A percentile compares a stretch with the other conserved stretches of the same genome.
These are phyloP conservation scores for Bursaphelenchus mucronatus DNA, from an alignment of 1,140 invertebrate species.

Conservation along the genomic window DNA sequence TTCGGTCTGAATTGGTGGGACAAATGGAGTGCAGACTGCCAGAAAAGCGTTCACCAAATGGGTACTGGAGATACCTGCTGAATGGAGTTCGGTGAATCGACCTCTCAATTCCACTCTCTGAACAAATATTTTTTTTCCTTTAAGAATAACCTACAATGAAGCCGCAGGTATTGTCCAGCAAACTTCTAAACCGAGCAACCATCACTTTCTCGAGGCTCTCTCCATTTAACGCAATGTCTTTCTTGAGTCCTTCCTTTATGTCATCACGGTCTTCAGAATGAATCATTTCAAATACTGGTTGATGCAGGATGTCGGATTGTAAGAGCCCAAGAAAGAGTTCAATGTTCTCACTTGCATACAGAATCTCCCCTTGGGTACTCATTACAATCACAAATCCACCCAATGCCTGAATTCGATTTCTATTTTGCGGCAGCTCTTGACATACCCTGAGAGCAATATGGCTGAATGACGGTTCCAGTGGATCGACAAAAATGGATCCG, in stretches of 20 bases:
- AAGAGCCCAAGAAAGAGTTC: conserved; percentile 99
- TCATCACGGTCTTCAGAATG: conserved; percentile 98
- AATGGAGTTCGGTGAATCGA: conserved; percentile 33
- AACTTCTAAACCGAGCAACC: conserved; percentile 92
- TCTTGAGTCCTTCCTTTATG: conserved; percentile 63
- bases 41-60: conserved; percentile 12
- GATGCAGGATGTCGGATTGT: conserved; percentile 98
- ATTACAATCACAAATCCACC: conserved; percentile 98
- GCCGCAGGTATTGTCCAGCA: conserved; percentile 96
- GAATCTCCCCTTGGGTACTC: conserved; percentile 95
- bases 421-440: not conserved
- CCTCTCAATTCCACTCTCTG: conserved; percentile 41
- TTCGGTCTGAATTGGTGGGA: conserved; percentile 81
- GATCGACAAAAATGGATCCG: conserved; percentile 33
- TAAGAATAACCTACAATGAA: conserved; percentile 65
- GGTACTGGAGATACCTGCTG: conserved; percentile 15
- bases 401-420: conserved; percentile 72
- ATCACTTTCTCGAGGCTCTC: conserved; percentile 82
- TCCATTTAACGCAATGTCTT: conserved; percentile 68
- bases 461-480: conserved; percentile 29
- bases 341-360: conserved; percentile 97
- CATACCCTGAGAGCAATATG: conserved; percentile 33
- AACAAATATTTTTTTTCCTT: conserved; percentile 12
- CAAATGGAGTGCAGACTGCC: conserved; percentile 72
- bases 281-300: conserved; percentile 95